Evolutionary conservation across 2,113 vertebrate genomes (phyloP).

Genomic region (Loxodonta africana): DNA sequence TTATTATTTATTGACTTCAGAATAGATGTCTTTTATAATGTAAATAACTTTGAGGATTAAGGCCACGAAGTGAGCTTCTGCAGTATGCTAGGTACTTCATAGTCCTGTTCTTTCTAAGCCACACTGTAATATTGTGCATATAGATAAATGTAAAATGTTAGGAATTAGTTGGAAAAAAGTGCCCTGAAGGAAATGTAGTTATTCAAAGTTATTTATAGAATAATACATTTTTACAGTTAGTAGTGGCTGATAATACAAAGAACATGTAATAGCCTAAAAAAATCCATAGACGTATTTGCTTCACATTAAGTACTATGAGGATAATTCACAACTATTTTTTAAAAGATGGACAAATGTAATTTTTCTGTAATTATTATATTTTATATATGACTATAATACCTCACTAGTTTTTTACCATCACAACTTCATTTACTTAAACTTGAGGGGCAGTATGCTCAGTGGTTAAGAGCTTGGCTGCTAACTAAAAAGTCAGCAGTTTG

Average conservation of each 20-base stretch:
- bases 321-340: neutral
- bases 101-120: neutral
- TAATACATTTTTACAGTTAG: neutral
- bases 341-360: neutral
- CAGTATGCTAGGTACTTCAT: neutral
- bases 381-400: neutral
- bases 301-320: neutral
- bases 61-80: neutral
- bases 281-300: neutral
- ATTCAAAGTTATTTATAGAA: neutral
- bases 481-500: too few relatives aligned
- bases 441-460: neutral
- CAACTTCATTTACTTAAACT: neutral
- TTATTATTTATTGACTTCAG: slow-evolving; percentile 43
- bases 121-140: neutral
- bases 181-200: neutral
- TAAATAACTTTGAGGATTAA: neutral
- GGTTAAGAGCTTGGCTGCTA: too few relatives aligned
- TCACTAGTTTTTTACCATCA: neutral
- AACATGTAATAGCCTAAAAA: neutral
- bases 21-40: neutral
- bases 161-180: neutral
- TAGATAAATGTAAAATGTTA: neutral
- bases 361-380: neutral
- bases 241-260: neutral